Evolutionary conservation across 1,140 invertebrate genomes (phyloP), one percentile per base, ranked within the genome.

Genomic region (Drosophila truncata): DNA sequence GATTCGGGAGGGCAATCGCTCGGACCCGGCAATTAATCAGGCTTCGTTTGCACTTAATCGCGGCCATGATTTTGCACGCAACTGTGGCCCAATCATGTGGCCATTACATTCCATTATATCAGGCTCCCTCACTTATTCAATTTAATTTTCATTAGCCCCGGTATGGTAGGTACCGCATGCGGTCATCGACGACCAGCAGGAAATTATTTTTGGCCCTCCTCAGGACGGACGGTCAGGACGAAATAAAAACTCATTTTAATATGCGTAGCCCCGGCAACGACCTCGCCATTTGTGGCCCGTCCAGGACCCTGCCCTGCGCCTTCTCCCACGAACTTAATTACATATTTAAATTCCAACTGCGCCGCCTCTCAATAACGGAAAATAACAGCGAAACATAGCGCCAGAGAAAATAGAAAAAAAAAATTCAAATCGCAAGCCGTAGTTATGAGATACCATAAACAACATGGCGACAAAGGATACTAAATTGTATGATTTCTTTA

Each of bases 11-110:
- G 42, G 52, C 79, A 61, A 72, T 73, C 66, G 67, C 11, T 20
- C 20, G 27, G 70, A 4, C 9, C n/a, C 13, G 27, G 74, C 73
- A 88, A 88, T 88, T 88, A 88, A 88, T 88, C 84, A 84, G 80
- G 84, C 80, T 88, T 78, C 78, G 84, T 81, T 84, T 88, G 77
- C 81, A 88, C 81, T 88, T 88, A 88, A 88, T 88, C 85, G 80
- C 72, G 42, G 37, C 58, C 64, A 88, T 83, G 77, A 88, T 88
- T 82, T 82, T 61, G 80, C 84, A 87, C 85, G 84, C 77, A 80
- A 79, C 35, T 78, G 60, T 14, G 39, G n/a, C 72, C 57, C 58
- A 63, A 50, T 54, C 50, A 60, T 47, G 33, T 59, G 67, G 42
- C 54, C 44, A 50, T 60, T 60, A 49, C 52, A 50, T 72, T 71